Conservation (phyloP, 2,888 invertebrate species). For the Scelioninae gen. 2 region DNA sequence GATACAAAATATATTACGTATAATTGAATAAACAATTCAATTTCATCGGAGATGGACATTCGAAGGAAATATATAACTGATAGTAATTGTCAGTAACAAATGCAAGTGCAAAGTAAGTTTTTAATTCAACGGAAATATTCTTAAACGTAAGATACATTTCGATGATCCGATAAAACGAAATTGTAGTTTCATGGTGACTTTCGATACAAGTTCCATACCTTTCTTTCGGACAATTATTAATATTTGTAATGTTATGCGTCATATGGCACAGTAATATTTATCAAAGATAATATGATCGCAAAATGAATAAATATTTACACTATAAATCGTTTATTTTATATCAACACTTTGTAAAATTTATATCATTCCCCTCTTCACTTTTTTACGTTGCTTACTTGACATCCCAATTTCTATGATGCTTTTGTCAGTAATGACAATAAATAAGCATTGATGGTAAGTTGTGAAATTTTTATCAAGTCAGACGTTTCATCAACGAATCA, state of each 20-base stretch:
- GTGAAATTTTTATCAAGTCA: conserved; percentile 33
- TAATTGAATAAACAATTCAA: conserved; percentile 55
- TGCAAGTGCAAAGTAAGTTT: neutral
- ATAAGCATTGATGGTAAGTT: conserved; percentile 42
- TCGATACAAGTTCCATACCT: conserved; percentile 22
- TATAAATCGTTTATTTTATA: conserved; percentile 46
- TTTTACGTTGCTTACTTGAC: conserved; percentile 35
- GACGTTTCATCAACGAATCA: conserved; percentile 46
- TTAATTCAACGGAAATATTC: conserved; percentile 1
- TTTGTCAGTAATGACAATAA: conserved; percentile 33
- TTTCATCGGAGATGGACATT: conserved; percentile 16
- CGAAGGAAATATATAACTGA: conserved; percentile 15
- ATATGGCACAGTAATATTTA: conserved; percentile 56
- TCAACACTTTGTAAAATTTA: conserved; percentile 56
- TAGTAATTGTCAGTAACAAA: conserved; percentile 3
- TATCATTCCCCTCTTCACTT: conserved; percentile 34
- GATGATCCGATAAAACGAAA: conserved; percentile 24
- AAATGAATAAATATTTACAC: conserved; percentile 57
- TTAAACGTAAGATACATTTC: conserved; percentile 11
- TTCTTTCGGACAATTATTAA: conserved; percentile 38
- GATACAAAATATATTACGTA: conserved; percentile 59
- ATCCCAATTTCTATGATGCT: conserved; percentile 22
- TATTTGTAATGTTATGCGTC: conserved; percentile 42
- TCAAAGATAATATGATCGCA: conserved; percentile 52
- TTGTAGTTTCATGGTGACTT: conserved; percentile 35